A percentile compares a stretch with the other conserved stretches of the same genome.
Conservation (phyloP, 2,888 invertebrate species). For the Auanema sp. region DNA sequence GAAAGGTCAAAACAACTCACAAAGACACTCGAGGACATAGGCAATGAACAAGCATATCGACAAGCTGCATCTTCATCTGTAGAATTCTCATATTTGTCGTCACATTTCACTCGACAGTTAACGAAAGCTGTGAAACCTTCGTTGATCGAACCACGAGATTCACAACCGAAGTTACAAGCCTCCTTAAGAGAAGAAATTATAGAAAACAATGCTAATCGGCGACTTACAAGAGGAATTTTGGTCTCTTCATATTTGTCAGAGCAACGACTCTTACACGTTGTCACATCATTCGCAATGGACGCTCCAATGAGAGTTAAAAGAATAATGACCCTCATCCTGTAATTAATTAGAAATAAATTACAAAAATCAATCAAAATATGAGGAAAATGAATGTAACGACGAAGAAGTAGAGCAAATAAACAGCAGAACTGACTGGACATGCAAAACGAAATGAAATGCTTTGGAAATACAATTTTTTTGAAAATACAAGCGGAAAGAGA, state of each 20-base stretch:
- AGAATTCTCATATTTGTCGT: conserved; percentile 8
- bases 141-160: conserved; percentile 8
- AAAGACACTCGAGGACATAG: conserved; percentile 15
- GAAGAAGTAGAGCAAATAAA: too few relatives aligned
- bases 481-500: too few relatives aligned
- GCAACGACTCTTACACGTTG: conserved; percentile 14
- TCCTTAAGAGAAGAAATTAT: too few relatives aligned
- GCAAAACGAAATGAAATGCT: too few relatives aligned
- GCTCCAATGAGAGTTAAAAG: conserved; percentile 6
- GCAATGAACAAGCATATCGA: conserved; percentile 31
- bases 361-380: background rate
- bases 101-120: conserved; percentile 14
- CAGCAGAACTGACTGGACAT: too few relatives aligned
- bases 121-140: conserved; percentile 11
- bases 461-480: too few relatives aligned
- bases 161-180: conserved; percentile 19
- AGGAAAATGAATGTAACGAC: too few relatives aligned
- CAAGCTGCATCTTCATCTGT: conserved; percentile 20
- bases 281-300: conserved; percentile 16
- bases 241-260: conserved; percentile 9
- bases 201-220: too few relatives aligned
- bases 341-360: background rate
- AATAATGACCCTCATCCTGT: conserved; percentile 21
- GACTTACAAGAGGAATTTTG: too few relatives aligned
- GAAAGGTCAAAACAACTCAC: conserved; percentile 9